Evolutionary conservation across 2,113 vertebrate genomes (phyloP).

Genomic region (Protomyctophum bolini): DNA sequence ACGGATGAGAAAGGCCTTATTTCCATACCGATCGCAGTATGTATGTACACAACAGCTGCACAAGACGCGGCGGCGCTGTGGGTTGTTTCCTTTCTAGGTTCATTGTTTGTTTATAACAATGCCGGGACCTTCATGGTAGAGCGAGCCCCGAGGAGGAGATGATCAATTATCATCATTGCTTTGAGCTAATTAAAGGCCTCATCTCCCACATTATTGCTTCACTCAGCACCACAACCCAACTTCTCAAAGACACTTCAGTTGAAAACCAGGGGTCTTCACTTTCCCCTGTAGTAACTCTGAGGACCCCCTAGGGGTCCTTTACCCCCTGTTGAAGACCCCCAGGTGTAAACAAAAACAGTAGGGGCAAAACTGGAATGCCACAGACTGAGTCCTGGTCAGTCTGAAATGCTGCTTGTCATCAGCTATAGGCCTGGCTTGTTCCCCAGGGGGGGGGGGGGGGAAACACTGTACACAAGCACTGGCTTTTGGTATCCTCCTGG

Average conservation of each 20-base stretch:
- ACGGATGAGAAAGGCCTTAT: background rate
- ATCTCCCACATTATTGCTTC: conserved; percentile 54
- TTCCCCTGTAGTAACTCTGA: too few relatives aligned
- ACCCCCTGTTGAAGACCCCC: too few relatives aligned
- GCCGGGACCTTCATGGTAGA: conserved; percentile 67
- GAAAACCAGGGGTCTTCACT: too few relatives aligned
- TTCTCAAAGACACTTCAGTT: conserved; percentile 69
- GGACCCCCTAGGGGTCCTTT: too few relatives aligned
- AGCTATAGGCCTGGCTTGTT: conserved; percentile 39
- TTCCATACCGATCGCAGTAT: too few relatives aligned
- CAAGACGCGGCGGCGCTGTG: background rate
- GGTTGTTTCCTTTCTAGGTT: conserved; percentile 13
- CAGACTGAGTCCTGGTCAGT: conserved; percentile 5
- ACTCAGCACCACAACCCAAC: conserved; percentile 56
- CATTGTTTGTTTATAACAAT: conserved; percentile 62
- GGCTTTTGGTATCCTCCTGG: conserved; percentile 24
- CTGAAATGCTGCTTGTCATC: conserved; percentile 20
- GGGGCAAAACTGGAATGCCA: conserved; percentile 25
- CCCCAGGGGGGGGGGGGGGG: conserved; percentile 15
- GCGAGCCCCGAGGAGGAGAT: conserved; percentile 58
- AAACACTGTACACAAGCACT: conserved; percentile 30
- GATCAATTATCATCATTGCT: conserved; percentile 76
- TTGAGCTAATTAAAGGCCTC: conserved; percentile 74
- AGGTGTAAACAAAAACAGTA: conserved; percentile 56
- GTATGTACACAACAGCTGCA: background rate